Base-by-base conservation (phyloP, 2,113 vertebrate species). In the Macquaria ambigua region DNA sequence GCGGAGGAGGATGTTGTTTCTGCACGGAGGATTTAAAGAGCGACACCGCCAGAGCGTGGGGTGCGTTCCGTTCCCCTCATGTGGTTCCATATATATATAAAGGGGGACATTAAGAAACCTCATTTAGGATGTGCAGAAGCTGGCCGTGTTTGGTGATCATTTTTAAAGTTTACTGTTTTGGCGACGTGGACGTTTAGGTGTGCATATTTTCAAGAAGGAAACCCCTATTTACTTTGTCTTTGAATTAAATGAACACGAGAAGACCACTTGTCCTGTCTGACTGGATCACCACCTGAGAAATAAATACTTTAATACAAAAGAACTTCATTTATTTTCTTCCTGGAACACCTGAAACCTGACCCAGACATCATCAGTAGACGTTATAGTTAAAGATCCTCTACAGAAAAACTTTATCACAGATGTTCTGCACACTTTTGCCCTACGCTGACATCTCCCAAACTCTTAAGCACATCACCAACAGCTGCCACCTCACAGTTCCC, bases 1-100 rank as follows among this genome's bases (percentile, higher is more conserved):
- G 63, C 63, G 53, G 81, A 88, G 79, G 84, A 74, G 79, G 71
- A 76, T 75, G 85, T 70, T 41, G 94, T 96, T 96, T 95, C 95
- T 70, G 79, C 90, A 92, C 95, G 95, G 95, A 90, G 5, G 52
- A 15, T 20, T 93, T 91, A 89, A 15, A 79, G 80, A 3, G 89
- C 21, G 71, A 82, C 94, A 93, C 93, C 85, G 20, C 5, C 59
- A n/a, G 50, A 81, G 64, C 28, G 61, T 9, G 61, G 62, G 53
- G 12, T 52, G 63, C 79, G 86, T 85, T 89, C 77, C 84, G 84
- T 58, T 88, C 85, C 78, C 8, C 59, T 25, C n/a, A 1, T 3
- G 53, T 16, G 43, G 52, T 59, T 58, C 52, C 41, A n/a, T 56
- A 55, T 55, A 3, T 37, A 37, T 37, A 37, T 37, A 31, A 31